Evolutionary conservation across 2,797 vertebrate species (phyloP).

Genomic region (Hoplostethus mediterraneus): DNA sequence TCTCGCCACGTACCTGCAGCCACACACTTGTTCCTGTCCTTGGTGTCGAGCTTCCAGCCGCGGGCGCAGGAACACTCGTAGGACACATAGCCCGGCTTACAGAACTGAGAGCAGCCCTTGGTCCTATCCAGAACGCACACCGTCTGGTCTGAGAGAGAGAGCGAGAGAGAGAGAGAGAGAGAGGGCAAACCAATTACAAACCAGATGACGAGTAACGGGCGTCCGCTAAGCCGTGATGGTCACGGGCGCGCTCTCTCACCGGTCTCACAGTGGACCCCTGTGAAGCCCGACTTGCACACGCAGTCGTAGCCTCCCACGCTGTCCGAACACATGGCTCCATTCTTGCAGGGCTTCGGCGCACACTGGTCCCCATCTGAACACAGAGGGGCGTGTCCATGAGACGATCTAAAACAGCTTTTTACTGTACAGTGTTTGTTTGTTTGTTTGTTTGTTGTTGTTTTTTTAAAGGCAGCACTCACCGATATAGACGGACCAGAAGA

Average conservation of each 20-base stretch:
- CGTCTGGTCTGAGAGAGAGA: constrained; percentile 75
- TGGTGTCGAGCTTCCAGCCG: constrained; percentile 76
- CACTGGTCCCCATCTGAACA: constrained; percentile 86
- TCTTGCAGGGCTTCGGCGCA: constrained; percentile 81
- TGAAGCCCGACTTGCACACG: constrained; percentile 85
- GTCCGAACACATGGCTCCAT: constrained; percentile 86
- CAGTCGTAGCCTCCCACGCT: constrained; percentile 88
- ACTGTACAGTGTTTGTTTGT: not conserved
- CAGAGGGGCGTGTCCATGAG: constrained; percentile 10
- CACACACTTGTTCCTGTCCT: constrained; percentile 73
- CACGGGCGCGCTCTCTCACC: constrained; percentile 60
- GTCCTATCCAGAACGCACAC: constrained; percentile 75
- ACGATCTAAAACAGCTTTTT: not conserved
- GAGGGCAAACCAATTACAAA: not conserved
- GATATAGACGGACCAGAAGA: constrained; percentile 87
- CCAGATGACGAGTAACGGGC: not conserved
- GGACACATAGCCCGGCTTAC: constrained; percentile 82
- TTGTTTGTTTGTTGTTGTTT: not conserved
- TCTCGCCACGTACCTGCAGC: constrained; percentile 69
- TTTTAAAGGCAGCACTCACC: constrained; percentile 75
- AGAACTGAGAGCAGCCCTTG: constrained; percentile 86
- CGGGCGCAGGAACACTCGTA: constrained; percentile 83
- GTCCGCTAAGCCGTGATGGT: not conserved
- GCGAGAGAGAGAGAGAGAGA: no score
- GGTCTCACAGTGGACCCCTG: constrained; percentile 81